phyloP scores from a whole-genome alignment of 2,113 vertebrate genomes.

The Antechinus stuartii region DNA sequence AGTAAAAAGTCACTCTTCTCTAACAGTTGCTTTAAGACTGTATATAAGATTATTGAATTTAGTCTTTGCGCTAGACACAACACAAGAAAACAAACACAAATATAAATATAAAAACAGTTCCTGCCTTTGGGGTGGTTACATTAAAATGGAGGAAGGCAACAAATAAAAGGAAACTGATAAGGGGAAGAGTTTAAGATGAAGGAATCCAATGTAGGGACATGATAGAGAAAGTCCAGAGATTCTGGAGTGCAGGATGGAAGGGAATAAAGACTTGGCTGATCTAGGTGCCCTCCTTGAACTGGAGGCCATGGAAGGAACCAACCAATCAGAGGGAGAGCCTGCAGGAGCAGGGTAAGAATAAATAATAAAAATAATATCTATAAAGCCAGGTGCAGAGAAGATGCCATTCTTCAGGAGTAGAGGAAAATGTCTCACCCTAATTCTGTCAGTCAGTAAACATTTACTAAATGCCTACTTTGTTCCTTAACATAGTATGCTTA shows the following conservation, averaged over 20 bases:
- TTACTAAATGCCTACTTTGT: not conserved
- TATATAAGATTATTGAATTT: not conserved
- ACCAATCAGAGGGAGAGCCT: not conserved
- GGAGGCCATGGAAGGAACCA: not conserved
- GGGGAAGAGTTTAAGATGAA: not conserved
- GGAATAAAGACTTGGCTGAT: not conserved
- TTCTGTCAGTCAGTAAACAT: not conserved
- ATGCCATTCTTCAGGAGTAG: not conserved
- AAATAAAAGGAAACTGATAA: not conserved
- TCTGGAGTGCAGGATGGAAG: not conserved
- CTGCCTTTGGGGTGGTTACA: not conserved
- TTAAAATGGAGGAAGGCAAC: not conserved
- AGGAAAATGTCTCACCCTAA: not conserved
- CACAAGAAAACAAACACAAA: not conserved
- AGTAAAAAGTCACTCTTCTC: not conserved
- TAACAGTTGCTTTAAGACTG: not conserved
- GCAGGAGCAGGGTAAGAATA: not conserved
- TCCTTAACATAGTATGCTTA: not conserved
- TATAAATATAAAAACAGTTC: not conserved
- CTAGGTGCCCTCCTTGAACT: not conserved
- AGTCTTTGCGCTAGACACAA: not conserved
- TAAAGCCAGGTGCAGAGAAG: not conserved
- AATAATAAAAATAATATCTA: not conserved
- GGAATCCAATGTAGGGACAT: not conserved
- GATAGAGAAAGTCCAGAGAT: not conserved